Evolutionary conservation across 1,140 invertebrate species (phyloP), one percentile per base, ranked within the genome.

Genomic region (Caerostris extrusa): DNA sequence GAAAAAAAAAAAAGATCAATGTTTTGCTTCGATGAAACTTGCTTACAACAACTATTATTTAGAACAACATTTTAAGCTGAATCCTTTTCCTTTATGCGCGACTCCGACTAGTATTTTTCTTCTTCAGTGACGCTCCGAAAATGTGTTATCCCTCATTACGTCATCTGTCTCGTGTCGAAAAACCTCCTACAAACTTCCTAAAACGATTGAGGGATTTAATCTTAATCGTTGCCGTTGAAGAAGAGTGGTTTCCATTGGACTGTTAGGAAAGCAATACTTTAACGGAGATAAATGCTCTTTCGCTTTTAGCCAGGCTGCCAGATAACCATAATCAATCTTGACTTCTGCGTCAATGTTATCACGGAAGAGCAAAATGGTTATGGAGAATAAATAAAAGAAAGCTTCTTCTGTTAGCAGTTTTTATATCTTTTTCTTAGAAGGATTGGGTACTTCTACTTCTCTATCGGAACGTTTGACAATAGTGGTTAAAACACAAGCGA

Each of bases 331-430:
- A 77, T 77, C 71, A 77, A 53, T 77, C 71, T 14, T 77, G 71
- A 77, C 71, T 77, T 77, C 19, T 77, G 71, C 71, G 19, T 77
- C n/a, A 71, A 71, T 34, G 69, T 3, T 77, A 77, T 77, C 34
- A 50, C 4, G 53, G 53, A 8, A 53, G 34, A 10, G 8, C 50
- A 77, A 53, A 71, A 34, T 6, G 61, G 12, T 8, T n/a, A n/a
- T 67, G 61, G 6, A 67, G 61, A 67, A n/a, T 14, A 64, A 12
- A 64, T 34, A 34, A 34, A n/a, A 34, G 34, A 34, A 34, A 34
- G 34, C 34, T 34, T 34, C 34, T 34, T 34, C 34, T 34, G 34
- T 34, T 34, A 34, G 34, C 34, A 34, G 34, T 34, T 34, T 34
- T 34, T 34, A 34, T 34, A 34, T 34, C 34, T 34, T 34, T n/a